These are phyloP conservation scores for Lasioglossum malachurum DNA, from an alignment of 2,888 invertebrate species.

Conservation along the genomic window DNA sequence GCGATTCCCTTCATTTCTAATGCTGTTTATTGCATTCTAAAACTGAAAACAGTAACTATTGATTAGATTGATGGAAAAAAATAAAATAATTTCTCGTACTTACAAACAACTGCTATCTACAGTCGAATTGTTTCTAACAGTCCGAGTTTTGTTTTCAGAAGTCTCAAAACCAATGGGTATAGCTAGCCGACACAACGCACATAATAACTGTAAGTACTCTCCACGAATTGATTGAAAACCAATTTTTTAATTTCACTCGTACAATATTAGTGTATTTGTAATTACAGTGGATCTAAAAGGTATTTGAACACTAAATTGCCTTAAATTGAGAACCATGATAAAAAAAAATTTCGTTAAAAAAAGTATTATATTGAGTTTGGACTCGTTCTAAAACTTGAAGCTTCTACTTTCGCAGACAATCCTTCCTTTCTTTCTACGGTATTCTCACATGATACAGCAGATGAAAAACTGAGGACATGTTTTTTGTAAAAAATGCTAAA, in stretches of 20 bases:
- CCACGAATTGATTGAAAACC: not conserved
- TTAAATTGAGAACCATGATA: too few species aligned
- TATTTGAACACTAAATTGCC: too few species aligned
- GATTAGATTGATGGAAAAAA: not conserved
- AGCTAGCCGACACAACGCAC: not conserved
- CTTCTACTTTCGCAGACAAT: too few species aligned
- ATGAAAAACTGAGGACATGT: too few species aligned
- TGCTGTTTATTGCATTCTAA: not conserved
- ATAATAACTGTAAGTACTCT: not conserved
- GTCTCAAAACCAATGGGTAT: constrained; percentile 3
- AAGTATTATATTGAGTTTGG: too few species aligned
- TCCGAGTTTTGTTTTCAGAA: not conserved
- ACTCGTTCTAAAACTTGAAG: too few species aligned
- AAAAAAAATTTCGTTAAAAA: too few species aligned
- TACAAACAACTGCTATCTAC: not conserved
- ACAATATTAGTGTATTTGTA: not conserved
- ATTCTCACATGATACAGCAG: too few species aligned
- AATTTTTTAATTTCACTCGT: not conserved
- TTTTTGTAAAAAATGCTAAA: too few species aligned
- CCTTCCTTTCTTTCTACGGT: too few species aligned
- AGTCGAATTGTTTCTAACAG: not conserved
- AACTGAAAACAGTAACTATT: not conserved
- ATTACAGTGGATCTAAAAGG: not conserved
- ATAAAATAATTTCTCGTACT: not conserved
- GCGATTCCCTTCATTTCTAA: not conserved